These are phyloP conservation scores for Heliconius hewitsoni DNA, from an alignment of 1,140 invertebrate genomes.

Conservation along the genomic window DNA sequence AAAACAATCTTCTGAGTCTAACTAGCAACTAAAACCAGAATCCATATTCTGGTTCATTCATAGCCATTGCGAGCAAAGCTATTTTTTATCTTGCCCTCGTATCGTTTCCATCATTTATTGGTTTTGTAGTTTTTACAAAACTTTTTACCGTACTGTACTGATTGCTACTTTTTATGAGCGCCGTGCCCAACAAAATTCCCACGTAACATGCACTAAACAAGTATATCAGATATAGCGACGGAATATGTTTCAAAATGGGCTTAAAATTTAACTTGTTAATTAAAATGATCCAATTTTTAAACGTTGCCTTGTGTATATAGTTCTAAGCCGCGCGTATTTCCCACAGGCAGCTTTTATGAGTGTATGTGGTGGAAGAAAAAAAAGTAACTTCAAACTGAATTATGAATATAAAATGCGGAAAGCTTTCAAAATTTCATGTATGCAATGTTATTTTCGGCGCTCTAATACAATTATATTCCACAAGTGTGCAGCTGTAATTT, in stretches of 20 bases:
- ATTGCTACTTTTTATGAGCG: not conserved
- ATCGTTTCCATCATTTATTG: not conserved
- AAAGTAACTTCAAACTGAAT: not conserved
- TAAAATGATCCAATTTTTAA: not conserved
- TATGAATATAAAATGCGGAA: constrained; percentile 10
- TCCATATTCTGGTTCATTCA: too few relatives aligned
- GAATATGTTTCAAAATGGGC: not conserved
- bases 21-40: too few relatives aligned
- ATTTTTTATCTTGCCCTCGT: not conserved
- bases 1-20: not conserved
- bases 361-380: not conserved
- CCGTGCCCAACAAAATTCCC: too few relatives aligned
- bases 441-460: not conserved
- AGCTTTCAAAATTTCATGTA: not conserved
- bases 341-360: constrained; percentile 1
- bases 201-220: not conserved
- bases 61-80: not conserved
- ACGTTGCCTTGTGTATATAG: constrained; percentile 3
- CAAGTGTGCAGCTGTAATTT: not conserved
- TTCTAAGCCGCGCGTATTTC: not conserved
- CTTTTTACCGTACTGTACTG: not conserved
- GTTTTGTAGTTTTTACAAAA: not conserved
- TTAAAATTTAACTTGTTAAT: not conserved
- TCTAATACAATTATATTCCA: not conserved
- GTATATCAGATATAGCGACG: not conserved